Percentiles rank a stretch among this genome's conserved stretches.
Conservation (phyloP, 1,140 invertebrate species). For the Platorchestia sp. region DNA sequence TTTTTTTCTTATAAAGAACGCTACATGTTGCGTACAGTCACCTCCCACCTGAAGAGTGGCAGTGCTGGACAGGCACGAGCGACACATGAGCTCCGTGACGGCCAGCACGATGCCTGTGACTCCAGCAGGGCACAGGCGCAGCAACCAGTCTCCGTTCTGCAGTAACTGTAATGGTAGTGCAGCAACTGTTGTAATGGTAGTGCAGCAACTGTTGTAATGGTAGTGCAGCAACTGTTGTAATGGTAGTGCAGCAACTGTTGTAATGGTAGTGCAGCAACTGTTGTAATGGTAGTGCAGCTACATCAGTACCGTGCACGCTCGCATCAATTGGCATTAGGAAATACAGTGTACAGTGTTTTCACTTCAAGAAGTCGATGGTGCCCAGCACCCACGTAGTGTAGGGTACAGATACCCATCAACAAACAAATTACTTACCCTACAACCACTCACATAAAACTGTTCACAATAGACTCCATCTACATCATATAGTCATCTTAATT, state of each 20-base stretch:
- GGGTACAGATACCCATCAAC: not conserved
- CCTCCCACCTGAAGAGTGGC: constrained; percentile 8
- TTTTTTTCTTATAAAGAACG: too few relatives aligned
- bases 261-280: too few relatives aligned
- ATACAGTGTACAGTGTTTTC: not conserved
- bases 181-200: too few relatives aligned
- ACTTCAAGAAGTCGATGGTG: not conserved
- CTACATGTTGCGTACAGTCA: not conserved
- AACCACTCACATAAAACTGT: too few relatives aligned
- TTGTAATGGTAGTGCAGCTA: not conserved
- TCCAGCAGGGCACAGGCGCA: constrained; percentile 7
- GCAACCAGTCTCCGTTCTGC: constrained; percentile 14
- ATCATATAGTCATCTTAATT: too few relatives aligned
- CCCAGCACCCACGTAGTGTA: not conserved
- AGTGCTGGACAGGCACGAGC: constrained; percentile 10
- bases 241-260: too few relatives aligned
- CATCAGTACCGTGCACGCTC: not conserved
- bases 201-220: too few relatives aligned
- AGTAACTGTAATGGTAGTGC: constrained; percentile 11
- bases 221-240: too few relatives aligned
- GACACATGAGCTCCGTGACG: constrained; percentile 23
- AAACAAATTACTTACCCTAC: not conserved
- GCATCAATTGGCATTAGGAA: not conserved
- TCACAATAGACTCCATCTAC: too few relatives aligned
- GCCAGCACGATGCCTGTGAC: not conserved